Conservation (phyloP, 1,140 invertebrate species). For the Macrotrachela quadricornifera region DNA sequence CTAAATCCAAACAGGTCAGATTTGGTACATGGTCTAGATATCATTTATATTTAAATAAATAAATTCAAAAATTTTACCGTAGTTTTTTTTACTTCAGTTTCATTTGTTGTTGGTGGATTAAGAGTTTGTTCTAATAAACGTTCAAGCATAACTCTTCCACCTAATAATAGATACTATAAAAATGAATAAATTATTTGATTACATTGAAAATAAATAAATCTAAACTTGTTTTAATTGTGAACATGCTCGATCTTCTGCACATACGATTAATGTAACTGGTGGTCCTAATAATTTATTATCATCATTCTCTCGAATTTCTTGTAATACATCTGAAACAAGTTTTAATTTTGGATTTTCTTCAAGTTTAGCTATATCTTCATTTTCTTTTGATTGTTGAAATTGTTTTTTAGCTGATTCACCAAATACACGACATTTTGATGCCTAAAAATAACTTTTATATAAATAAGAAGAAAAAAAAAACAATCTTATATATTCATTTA, state of each 20-base stretch:
- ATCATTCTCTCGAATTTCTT: constrained; percentile 23
- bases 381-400: constrained; percentile 18
- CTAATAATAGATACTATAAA: constrained; percentile 20
- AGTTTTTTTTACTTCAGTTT: constrained; percentile 16
- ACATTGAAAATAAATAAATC: constrained; percentile 8
- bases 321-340: constrained; percentile 30
- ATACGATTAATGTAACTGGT: constrained; percentile 46
- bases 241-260: constrained; percentile 56
- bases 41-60: too few species aligned
- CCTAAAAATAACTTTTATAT: too few species aligned
- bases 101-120: constrained; percentile 14
- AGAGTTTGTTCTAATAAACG: constrained; percentile 29
- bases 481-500: too few species aligned
- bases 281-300: constrained; percentile 5
- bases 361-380: constrained; percentile 16
- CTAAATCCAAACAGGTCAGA: too few species aligned
- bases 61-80: constrained; percentile 8
- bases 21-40: too few species aligned
- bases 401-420: too few species aligned
- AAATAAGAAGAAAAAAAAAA: too few species aligned
- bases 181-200: not conserved
- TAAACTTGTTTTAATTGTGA: constrained; percentile 42
- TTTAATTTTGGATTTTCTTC: constrained; percentile 75
- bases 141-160: constrained; percentile 36
- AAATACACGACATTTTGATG: too few species aligned